Evolutionary conservation across 1,140 invertebrate genomes (phyloP).

Genomic region (Mercenaria mercenaria): DNA sequence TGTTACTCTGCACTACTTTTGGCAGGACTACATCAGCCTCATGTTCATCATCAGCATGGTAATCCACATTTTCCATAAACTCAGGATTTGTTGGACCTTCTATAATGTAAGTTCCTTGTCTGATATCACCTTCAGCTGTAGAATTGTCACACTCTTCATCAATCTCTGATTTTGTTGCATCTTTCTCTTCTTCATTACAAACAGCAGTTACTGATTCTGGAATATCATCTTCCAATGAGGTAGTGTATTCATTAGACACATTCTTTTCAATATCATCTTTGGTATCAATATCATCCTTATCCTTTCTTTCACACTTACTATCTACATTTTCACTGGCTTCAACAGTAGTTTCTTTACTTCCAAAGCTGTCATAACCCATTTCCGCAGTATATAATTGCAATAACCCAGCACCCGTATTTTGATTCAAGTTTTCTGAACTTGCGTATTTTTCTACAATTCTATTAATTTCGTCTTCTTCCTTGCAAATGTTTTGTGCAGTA

Average conservation of each 20-base stretch:
- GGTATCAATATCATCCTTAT: background rate
- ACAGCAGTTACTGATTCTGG: background rate
- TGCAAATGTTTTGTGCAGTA: background rate
- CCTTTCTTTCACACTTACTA: background rate
- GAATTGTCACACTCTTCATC: background rate
- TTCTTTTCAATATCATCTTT: background rate
- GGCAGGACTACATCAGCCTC: background rate
- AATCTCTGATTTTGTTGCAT: background rate
- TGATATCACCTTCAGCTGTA: background rate
- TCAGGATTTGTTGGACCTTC: background rate
- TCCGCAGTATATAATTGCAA: constrained; percentile 31
- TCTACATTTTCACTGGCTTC: background rate
- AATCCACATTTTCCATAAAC: background rate
- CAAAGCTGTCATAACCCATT: background rate
- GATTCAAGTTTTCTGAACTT: constrained; percentile 36
- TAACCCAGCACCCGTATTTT: constrained; percentile 19
- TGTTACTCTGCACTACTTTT: background rate
- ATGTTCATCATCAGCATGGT: constrained; percentile 39
- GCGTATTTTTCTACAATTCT: constrained; percentile 39
- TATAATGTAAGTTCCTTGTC: background rate
- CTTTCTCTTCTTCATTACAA: too few relatives aligned
- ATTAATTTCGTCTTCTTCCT: constrained; percentile 15
- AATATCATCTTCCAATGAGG: background rate
- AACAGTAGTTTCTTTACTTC: background rate
- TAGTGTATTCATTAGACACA: background rate